These are phyloP conservation scores for Laterallus jamaicensis DNA, from an alignment of 2,113 vertebrate genomes.

Conservation along the genomic window DNA sequence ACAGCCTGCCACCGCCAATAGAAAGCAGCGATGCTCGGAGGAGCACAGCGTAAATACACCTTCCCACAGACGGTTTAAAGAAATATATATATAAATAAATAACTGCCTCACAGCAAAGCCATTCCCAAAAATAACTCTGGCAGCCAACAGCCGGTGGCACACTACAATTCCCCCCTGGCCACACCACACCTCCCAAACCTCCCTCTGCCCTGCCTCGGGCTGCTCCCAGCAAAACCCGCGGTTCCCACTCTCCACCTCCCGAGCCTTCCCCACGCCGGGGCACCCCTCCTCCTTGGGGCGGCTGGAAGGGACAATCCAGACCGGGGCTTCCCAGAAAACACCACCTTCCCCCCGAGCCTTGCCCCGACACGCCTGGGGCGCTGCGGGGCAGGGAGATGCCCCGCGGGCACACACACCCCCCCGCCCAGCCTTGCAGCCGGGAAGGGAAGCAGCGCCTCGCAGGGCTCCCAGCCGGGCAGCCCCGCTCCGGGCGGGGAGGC, in stretches of 20 bases:
- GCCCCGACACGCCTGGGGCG: background rate
- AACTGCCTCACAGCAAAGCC: background rate
- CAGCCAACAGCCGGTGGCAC: background rate
- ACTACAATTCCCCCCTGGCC: background rate
- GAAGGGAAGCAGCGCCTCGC: background rate
- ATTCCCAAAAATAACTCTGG: conserved; percentile 5
- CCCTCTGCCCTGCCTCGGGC: background rate
- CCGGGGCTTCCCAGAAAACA: accelerated
- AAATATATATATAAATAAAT: background rate
- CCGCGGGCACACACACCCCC: no score
- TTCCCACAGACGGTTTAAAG: background rate
- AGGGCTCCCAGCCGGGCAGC: background rate
- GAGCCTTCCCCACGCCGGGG: background rate
- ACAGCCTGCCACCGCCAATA: background rate
- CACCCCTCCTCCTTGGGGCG: background rate
- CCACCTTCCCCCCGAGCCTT: background rate
- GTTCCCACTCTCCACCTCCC: background rate
- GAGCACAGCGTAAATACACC: background rate
- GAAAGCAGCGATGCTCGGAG: background rate
- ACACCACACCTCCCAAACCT: background rate
- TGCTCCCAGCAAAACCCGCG: background rate
- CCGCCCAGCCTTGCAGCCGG: no score
- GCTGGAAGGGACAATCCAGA: background rate
- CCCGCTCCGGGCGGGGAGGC: background rate
- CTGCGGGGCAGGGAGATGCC: background rate